Evolutionary conservation across 2,797 vertebrate genomes (phyloP).

Genomic region (Lagocephalus sceleratus): DNA sequence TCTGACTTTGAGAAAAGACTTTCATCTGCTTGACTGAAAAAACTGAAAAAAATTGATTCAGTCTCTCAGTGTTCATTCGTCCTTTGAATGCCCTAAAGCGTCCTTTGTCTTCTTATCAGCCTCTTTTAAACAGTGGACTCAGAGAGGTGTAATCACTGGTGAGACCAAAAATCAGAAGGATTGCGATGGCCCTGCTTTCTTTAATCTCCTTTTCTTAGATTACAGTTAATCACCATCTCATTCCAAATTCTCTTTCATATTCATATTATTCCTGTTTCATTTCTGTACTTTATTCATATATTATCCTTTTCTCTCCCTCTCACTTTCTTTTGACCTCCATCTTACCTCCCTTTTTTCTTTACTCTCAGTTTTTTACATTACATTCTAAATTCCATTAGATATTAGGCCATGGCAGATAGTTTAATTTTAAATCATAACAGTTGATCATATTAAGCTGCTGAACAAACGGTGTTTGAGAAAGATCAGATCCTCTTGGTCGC

Average conservation of each 20-base stretch:
- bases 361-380: conserved; percentile 46
- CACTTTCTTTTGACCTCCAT: conserved; percentile 9
- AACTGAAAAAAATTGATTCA: conserved; percentile 9
- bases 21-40: not conserved
- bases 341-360: not conserved
- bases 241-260: conserved; percentile 47
- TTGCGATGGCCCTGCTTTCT: conserved; percentile 35
- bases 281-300: conserved; percentile 34
- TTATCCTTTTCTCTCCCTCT: conserved; percentile 16
- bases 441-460: too few relatives aligned
- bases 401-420: conserved; percentile 2
- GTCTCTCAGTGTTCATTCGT: conserved; percentile 22
- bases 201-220: conserved; percentile 47
- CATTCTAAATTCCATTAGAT: conserved; percentile 50
- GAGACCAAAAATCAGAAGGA: conserved; percentile 43
- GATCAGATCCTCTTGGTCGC: too few relatives aligned
- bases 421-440: too few relatives aligned
- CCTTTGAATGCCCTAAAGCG: conserved; percentile 11
- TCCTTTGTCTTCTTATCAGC: conserved; percentile 25
- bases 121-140: conserved; percentile 27
- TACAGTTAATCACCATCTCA: conserved; percentile 58
- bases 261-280: conserved; percentile 47
- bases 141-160: conserved; percentile 48
- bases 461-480: too few relatives aligned
- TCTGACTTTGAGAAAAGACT: too few relatives aligned